Conservation (phyloP, 2,113 vertebrate genomes). For the Rostratula benghalensis region DNA sequence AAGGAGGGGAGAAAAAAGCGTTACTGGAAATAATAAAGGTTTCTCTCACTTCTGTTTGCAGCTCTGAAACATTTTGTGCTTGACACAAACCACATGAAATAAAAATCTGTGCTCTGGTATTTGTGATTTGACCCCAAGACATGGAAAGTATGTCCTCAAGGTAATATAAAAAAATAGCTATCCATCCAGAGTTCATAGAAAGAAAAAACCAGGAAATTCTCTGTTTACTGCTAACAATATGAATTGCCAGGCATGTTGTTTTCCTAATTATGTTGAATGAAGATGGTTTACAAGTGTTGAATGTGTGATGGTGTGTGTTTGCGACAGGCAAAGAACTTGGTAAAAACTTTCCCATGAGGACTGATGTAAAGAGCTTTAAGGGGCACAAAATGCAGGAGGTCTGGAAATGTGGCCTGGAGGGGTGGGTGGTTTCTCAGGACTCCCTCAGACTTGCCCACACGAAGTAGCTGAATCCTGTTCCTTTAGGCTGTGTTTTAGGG, state of each 20-base stretch:
- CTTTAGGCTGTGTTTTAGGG: not conserved
- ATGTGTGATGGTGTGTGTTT: not conserved
- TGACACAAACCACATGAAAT: not conserved
- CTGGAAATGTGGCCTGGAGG: not conserved
- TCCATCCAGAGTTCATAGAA: not conserved
- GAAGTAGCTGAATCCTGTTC: not conserved
- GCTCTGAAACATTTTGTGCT: not conserved
- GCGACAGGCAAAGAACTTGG: not conserved
- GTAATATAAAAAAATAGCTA: not conserved
- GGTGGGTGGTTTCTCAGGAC: not conserved
- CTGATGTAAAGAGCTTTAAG: not conserved
- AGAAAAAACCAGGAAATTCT: not conserved
- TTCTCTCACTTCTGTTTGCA: not conserved
- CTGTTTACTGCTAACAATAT: not conserved
- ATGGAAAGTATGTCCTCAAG: not conserved
- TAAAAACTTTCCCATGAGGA: not conserved
- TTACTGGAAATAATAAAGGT: not conserved
- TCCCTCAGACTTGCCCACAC: not conserved
- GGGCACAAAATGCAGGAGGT: not conserved
- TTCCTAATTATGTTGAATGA: not conserved
- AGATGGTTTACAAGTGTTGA: not conserved
- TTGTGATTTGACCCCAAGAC: not conserved
- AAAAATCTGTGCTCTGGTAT: not conserved
- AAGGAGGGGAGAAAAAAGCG: rapidly evolving
- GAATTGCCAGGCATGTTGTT: rapidly evolving